phyloP scores from a whole-genome alignment of 2,113 vertebrate species.

The Brachirus orientalis region DNA sequence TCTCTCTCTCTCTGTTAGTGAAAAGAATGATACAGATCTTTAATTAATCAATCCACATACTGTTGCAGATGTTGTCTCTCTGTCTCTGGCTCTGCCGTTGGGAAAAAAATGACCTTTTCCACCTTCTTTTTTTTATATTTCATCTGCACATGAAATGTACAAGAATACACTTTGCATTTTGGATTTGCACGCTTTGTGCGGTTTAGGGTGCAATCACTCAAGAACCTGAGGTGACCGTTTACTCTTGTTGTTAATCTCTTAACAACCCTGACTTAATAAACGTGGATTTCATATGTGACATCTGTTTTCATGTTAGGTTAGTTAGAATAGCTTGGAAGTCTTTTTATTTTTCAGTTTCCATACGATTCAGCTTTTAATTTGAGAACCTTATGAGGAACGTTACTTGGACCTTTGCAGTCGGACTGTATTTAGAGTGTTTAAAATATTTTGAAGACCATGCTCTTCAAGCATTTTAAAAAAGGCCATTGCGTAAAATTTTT shows the following conservation, averaged over 20 bases:
- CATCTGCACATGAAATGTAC: slow-evolving; percentile 46
- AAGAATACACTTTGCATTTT: slow-evolving; percentile 26
- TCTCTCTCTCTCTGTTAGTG: slow-evolving; percentile 51
- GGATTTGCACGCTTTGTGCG: slow-evolving; percentile 1
- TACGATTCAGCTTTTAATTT: slow-evolving; percentile 1
- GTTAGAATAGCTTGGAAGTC: not conserved
- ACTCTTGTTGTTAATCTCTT: slow-evolving; percentile 8
- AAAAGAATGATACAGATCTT: slow-evolving; percentile 76
- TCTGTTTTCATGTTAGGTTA: not conserved
- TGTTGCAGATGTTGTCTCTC: slow-evolving; percentile 50
- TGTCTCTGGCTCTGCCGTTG: slow-evolving; percentile 35
- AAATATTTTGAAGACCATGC: no score
- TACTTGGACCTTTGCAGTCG: not conserved
- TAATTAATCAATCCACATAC: slow-evolving; percentile 77
- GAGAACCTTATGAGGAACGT: not conserved
- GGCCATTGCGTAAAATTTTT: no score
- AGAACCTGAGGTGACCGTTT: not conserved
- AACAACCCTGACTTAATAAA: no score
- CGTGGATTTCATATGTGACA: not conserved
- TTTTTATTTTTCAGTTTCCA: not conserved
- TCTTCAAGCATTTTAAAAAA: no score
- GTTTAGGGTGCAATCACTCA: slow-evolving; percentile 20
- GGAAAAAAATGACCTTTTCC: slow-evolving; percentile 37
- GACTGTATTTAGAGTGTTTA: not conserved
- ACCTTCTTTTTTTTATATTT: slow-evolving; percentile 64